phyloP scores from a whole-genome alignment of 2,888 invertebrate genomes.

The Patella ulyssiponensis region DNA sequence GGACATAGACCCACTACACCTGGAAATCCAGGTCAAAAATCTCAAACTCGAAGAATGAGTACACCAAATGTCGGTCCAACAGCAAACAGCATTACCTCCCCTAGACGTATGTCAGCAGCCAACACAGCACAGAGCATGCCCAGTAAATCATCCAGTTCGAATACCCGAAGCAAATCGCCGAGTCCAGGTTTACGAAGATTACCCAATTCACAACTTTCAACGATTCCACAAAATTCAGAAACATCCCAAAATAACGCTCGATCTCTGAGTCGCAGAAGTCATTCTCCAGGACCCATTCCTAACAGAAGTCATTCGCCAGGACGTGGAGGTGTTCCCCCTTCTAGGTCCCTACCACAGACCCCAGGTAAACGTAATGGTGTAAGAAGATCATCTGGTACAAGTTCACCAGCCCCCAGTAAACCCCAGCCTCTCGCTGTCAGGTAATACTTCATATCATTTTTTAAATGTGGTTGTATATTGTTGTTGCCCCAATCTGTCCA shows the following conservation, averaged over 20 bases:
- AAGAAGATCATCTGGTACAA: not conserved
- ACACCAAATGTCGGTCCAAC: not conserved
- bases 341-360: not conserved
- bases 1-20: no score
- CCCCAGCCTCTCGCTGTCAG: not conserved
- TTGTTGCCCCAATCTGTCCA: no score
- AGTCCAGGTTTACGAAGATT: not conserved
- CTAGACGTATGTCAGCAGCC: slow-evolving; percentile 1
- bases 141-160: not conserved
- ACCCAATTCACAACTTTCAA: not conserved
- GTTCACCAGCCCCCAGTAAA: not conserved
- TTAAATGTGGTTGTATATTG: no score
- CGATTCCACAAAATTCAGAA: not conserved
- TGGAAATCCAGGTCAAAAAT: not conserved
- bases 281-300: not conserved
- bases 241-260: not conserved
- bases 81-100: not conserved
- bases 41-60: slow-evolving; percentile 1
- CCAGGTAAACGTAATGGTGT: not conserved
- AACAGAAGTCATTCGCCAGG: slow-evolving; percentile 3
- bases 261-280: not conserved
- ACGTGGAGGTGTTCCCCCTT: not conserved
- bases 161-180: not conserved
- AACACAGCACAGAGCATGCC: not conserved
- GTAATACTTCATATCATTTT: not conserved